Conservation (phyloP, 2,888 invertebrate genomes). For the Tetanocera ferruginea region DNA sequence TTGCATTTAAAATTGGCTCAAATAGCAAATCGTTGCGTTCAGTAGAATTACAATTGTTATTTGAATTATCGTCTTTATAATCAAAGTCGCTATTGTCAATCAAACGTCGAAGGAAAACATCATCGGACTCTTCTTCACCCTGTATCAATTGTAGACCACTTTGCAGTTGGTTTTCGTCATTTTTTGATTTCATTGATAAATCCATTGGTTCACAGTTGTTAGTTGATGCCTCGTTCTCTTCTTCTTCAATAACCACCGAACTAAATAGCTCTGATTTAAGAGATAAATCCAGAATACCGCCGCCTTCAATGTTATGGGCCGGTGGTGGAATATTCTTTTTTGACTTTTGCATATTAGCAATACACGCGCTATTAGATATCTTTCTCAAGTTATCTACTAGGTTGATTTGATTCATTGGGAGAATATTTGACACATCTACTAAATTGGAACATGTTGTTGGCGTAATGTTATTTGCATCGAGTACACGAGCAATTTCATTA, state of each 20-base stretch:
- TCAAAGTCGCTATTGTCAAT: constrained; percentile 45
- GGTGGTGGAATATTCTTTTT: background rate
- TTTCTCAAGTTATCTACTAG: background rate
- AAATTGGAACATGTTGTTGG: constrained; percentile 9
- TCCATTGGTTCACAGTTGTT: constrained; percentile 45
- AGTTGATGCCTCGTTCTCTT: background rate
- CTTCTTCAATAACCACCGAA: background rate
- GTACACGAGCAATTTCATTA: constrained; percentile 52
- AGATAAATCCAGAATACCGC: constrained; percentile 47
- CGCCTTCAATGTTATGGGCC: constrained; percentile 32
- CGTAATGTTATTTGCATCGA: constrained; percentile 42
- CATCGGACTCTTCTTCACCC: constrained; percentile 41
- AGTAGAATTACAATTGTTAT: background rate
- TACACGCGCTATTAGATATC: background rate
- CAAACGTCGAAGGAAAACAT: constrained; percentile 45
- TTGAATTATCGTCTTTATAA: constrained; percentile 28
- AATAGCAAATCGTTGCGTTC: constrained; percentile 1
- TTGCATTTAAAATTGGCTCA: constrained; percentile 13
- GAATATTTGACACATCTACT: background rate
- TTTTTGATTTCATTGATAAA: constrained; percentile 42
- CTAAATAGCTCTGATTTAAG: constrained; percentile 36
- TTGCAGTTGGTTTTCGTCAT: background rate
- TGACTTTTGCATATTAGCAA: background rate
- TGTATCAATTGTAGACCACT: background rate
- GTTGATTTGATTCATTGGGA: background rate